Base-by-base conservation (phyloP, 2,113 vertebrate species). In the Salvelinus sp. region DNA sequence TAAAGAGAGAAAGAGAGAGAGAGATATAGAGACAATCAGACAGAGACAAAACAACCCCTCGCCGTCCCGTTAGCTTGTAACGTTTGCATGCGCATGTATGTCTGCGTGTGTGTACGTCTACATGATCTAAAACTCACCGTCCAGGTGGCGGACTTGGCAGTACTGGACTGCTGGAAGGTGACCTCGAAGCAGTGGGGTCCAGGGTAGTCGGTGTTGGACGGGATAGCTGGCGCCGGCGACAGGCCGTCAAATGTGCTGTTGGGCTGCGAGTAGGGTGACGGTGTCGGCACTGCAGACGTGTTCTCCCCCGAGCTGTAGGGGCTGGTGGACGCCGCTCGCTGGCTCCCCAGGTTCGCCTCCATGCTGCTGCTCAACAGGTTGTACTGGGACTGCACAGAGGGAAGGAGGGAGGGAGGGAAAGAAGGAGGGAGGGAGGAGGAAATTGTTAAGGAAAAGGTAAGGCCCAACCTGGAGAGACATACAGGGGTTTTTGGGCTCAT, bases 81-180 rank as follows among this genome's bases (percentile, higher is more conserved):
- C 13, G 3, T 65, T 25, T 65, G 4, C 10, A 1, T 65, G 63
- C 4, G 60, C 22, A n/a, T 22, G n/a, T 63, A 23, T 65, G 63
- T 65, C 10, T 28, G 25, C 28, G 3, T 66, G 25, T 65, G 63
- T 66, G 64, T 66, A 14, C 23, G 25, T 66, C 58, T 23, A 62
- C 58, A 62, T 22, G 58, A n/a, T 22, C 58, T 22, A 2, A 47
- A 97, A 97, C 98, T 99, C 92, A 99, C 98, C 75, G 98, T 99
- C 98, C 98, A 99, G 86, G 98, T 99, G 89, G 98, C 98, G 0
- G 98, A 99, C 78, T 99, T 99, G 86, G 98, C 98, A 0, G 97
- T 99, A 94, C 98, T 99, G 64, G 97, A 99, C 79, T 99, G 98
- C 92, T 99, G 97, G 92, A 99, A 99, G 88, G 98, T 98, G 90